A percentile compares a stretch with the other conserved stretches of the same genome.
Evolutionary conservation across 2,888 invertebrate species (phyloP).

Genomic region (Ectobius pallidus): DNA sequence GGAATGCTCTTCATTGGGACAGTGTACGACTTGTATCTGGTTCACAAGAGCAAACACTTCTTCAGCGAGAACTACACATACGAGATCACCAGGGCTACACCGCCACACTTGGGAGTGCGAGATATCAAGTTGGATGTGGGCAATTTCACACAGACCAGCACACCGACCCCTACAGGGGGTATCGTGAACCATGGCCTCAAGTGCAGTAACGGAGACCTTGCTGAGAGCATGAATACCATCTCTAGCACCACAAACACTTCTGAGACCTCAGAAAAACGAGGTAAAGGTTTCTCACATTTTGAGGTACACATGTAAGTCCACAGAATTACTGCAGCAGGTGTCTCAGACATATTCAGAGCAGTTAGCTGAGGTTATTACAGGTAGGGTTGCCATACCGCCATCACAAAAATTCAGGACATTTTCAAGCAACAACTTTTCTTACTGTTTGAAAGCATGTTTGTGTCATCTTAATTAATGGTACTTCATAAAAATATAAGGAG

Average conservation of each 20-base stretch:
- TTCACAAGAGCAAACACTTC: slow-evolving; percentile 47
- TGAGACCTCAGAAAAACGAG: background rate
- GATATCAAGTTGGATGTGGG: background rate
- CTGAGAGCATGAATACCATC: background rate
- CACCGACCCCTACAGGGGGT: background rate
- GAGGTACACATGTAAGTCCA: too few relatives aligned
- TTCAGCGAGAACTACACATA: slow-evolving; percentile 37
- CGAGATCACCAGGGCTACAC: slow-evolving; percentile 30
- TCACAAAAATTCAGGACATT: too few relatives aligned
- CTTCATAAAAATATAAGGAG: too few relatives aligned
- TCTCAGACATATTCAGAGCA: too few relatives aligned
- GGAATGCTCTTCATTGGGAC: slow-evolving; percentile 70
- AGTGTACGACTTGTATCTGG: slow-evolving; percentile 67
- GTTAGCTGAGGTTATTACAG: too few relatives aligned
- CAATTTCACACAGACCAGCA: background rate
- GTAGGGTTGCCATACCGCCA: too few relatives aligned
- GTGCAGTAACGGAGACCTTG: background rate
- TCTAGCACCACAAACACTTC: background rate
- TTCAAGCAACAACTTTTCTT: too few relatives aligned
- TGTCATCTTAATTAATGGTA: too few relatives aligned
- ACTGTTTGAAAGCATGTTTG: too few relatives aligned
- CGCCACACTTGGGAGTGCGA: background rate
- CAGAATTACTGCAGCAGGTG: too few relatives aligned
- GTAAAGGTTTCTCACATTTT: background rate
- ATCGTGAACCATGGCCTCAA: background rate